Percentiles rank a stretch among this genome's conserved stretches.
These are phyloP conservation scores for Hymenopus coronatus DNA, from an alignment of 2,888 invertebrate species.

Conservation along the genomic window DNA sequence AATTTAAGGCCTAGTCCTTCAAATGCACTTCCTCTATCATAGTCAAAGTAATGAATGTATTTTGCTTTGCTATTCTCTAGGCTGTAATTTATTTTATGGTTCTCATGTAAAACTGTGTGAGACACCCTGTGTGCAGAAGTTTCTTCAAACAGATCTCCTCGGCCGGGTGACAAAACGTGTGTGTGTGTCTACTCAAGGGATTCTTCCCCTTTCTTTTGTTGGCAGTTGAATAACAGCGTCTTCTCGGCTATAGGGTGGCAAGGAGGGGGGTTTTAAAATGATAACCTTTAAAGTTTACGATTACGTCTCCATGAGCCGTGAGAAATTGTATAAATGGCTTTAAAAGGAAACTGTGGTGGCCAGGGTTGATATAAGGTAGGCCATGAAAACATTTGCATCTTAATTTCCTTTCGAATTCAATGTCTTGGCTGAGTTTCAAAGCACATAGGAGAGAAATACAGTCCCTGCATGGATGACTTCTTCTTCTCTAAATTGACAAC, in stretches of 20 bases:
- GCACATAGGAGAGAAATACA: neutral
- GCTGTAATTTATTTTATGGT: too few relatives aligned
- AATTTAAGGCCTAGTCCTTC: too few relatives aligned
- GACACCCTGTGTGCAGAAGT: too few relatives aligned
- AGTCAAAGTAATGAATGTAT: too few relatives aligned
- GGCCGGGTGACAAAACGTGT: too few relatives aligned
- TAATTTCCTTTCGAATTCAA: constrained; percentile 17
- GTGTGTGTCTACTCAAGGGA: too few relatives aligned
- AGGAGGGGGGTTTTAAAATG: neutral
- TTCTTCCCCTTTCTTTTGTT: neutral
- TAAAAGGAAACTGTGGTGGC: neutral
- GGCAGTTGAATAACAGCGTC: neutral
- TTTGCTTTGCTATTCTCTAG: too few relatives aligned
- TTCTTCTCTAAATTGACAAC: constrained; percentile 17
- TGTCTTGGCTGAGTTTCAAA: constrained; percentile 13
- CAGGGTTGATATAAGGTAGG: neutral
- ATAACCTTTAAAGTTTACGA: constrained; percentile 6
- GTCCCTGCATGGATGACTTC: constrained; percentile 1
- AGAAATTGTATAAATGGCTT: constrained; percentile 8
- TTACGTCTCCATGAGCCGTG: neutral
- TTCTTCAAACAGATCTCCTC: too few relatives aligned
- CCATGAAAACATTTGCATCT: constrained; percentile 11
- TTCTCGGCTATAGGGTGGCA: neutral
- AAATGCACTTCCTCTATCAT: too few relatives aligned
- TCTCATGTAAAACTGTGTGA: too few relatives aligned